These are phyloP conservation scores for Passer domesticus DNA, from an alignment of 2,113 vertebrate genomes.

Conservation along the genomic window DNA sequence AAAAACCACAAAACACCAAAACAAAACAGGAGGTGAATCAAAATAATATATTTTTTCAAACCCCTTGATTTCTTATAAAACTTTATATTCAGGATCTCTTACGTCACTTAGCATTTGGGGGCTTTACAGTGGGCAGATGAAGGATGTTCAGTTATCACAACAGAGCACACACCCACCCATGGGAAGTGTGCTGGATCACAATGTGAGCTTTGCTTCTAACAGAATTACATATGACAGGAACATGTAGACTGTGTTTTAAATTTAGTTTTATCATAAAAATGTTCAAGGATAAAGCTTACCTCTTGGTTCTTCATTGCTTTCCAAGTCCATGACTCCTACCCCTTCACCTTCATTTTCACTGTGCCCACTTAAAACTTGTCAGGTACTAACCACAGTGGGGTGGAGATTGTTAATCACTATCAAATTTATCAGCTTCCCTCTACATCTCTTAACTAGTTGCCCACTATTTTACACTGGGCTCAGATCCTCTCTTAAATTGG, in stretches of 20 bases:
- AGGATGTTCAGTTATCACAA: not conserved
- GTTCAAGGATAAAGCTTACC: constrained; percentile 35
- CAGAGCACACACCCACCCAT: accelerated
- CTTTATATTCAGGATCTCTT: not conserved
- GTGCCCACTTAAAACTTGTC: constrained; percentile 50
- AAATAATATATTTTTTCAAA: not conserved
- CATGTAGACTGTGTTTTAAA: not conserved
- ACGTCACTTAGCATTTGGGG: not conserved
- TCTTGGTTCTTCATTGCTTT: constrained; percentile 66
- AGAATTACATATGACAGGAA: not conserved
- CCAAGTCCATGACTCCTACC: constrained; percentile 56
- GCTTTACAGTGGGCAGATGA: not conserved
- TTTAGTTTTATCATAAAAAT: not conserved
- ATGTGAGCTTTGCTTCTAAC: not conserved
- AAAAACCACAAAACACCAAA: not conserved
- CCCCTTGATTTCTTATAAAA: not conserved
- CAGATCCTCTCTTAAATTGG: not conserved
- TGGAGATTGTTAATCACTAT: not conserved
- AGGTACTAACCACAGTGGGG: not conserved
- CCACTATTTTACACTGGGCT: not conserved
- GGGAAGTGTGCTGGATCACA: not conserved
- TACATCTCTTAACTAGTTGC: not conserved
- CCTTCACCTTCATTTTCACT: constrained; percentile 72
- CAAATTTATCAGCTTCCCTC: not conserved
- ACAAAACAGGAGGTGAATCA: not conserved